Percentiles rank a stretch among this genome's conserved stretches.
Evolutionary conservation across 2,888 invertebrate genomes (phyloP).

Genomic region (Troilus luridus): DNA sequence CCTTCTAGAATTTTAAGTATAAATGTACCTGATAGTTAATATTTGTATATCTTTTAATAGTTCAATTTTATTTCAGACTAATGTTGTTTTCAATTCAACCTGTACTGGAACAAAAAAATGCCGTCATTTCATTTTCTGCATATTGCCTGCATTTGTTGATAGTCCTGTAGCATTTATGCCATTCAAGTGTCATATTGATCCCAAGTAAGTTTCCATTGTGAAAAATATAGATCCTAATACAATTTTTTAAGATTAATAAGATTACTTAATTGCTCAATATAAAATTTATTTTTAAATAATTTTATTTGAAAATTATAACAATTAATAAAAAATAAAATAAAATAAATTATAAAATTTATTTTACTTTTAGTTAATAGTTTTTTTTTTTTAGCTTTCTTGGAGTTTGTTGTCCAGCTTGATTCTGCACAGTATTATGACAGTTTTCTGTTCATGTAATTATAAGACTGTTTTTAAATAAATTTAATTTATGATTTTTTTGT

Average conservation of each 20-base stretch:
- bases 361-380: not conserved
- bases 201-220: not conserved
- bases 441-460: not conserved
- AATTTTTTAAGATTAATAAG: not conserved
- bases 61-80: constrained; percentile 8
- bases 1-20: not conserved
- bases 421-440: not conserved
- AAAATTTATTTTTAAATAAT: not conserved
- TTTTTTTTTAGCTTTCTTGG: constrained; percentile 17
- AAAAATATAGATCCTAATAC: not conserved
- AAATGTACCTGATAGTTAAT: not conserved
- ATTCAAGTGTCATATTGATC: constrained; percentile 41
- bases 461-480: constrained; percentile 33
- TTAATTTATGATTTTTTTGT: not conserved
- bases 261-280: not conserved
- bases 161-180: not conserved
- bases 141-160: not conserved
- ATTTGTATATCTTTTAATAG: not conserved
- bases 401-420: constrained; percentile 1
- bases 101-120: not conserved
- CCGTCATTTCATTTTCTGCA: constrained; percentile 21
- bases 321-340: no score
- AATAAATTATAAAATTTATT: not conserved
- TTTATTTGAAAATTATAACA: no score
- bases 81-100: constrained; percentile 10